Percentiles rank a stretch among this genome's conserved stretches.
These are phyloP conservation scores for Empidonax alnorum DNA, from an alignment of 2,113 vertebrate genomes.

Conservation along the genomic window DNA sequence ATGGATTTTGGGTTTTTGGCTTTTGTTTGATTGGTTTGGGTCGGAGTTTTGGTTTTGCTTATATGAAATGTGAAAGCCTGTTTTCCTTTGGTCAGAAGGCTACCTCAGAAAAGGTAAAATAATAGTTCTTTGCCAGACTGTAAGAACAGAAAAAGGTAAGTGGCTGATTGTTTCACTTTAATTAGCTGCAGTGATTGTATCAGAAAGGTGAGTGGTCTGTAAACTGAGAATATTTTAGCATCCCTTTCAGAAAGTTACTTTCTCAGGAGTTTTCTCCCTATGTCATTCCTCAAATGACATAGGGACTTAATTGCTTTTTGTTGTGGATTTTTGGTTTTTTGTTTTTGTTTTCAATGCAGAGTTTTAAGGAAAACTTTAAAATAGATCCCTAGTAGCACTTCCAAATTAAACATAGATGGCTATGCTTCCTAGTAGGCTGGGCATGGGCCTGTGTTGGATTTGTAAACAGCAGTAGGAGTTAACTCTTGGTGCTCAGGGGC, in stretches of 20 bases:
- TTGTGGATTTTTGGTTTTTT: background rate
- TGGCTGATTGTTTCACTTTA: background rate
- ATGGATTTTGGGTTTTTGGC: background rate
- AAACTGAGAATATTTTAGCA: background rate
- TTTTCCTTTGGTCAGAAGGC: background rate
- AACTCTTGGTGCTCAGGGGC: accelerated
- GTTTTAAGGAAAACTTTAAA: background rate
- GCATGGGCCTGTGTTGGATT: background rate
- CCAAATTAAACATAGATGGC: background rate
- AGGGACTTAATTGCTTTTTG: background rate
- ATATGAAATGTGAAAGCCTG: background rate
- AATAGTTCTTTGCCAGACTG: background rate
- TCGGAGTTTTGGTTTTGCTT: background rate
- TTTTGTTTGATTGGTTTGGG: background rate
- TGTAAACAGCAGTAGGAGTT: background rate
- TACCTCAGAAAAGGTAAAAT: background rate
- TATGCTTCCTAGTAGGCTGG: accelerated
- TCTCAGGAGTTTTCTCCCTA: background rate
- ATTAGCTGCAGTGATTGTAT: background rate
- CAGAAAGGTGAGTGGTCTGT: background rate
- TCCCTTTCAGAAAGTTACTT: background rate
- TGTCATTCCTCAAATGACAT: background rate
- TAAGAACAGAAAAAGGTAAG: background rate
- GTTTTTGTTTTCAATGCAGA: background rate
- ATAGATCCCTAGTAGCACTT: background rate